Base-by-base conservation (phyloP, 2,888 invertebrate genomes). In the Agriopis marginaria region DNA sequence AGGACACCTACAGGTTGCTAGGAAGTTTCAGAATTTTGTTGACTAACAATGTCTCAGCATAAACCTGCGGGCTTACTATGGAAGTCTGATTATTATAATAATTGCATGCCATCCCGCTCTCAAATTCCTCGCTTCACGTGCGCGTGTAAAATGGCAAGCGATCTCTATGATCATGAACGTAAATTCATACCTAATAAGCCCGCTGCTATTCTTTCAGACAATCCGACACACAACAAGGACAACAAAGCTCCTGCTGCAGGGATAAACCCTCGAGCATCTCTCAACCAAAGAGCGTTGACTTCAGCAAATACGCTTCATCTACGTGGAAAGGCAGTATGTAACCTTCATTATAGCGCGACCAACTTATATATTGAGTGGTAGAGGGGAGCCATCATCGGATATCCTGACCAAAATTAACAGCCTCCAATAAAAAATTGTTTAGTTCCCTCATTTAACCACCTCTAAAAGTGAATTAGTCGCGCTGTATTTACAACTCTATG, bases 251-350 rank as follows among this genome's bases (percentile, higher is more conserved):
- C 71, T 12, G 32, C 9, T 56, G 54, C 71, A 81, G 77, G 71
- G 68, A 70, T 39, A 81, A 80, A 62, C 67, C 63, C 40, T 75
- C 78, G 10, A 84, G 78, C 64, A 32, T 77, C 0, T 73, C 76
- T 11, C 76, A 75, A 7, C 79, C 77, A 17, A 89, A 87, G 77
- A 86, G 83, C 75, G 83, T 85, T 5, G 87, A 88, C 71, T 86
- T 85, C 70, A 85, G 78, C 59, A 82, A 81, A 82, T 85, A 84
- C 63, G 74, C 83, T 4, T 86, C 86, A 47, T 81, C 86, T 12
- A 86, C 86, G 11, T 87, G 85, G 84, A 88, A 88, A 88, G 89
- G 89, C 80, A 80, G 70, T 53, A 64, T 10, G n/a, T 12, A 10
- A 39, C 39, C 23, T 7, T n/a, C 8, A 17, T 23, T 23, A 54